Evolutionary conservation across 2,113 vertebrate species (phyloP), one percentile per base, ranked within the genome.

Genomic region (Halichoeres trimaculatus): DNA sequence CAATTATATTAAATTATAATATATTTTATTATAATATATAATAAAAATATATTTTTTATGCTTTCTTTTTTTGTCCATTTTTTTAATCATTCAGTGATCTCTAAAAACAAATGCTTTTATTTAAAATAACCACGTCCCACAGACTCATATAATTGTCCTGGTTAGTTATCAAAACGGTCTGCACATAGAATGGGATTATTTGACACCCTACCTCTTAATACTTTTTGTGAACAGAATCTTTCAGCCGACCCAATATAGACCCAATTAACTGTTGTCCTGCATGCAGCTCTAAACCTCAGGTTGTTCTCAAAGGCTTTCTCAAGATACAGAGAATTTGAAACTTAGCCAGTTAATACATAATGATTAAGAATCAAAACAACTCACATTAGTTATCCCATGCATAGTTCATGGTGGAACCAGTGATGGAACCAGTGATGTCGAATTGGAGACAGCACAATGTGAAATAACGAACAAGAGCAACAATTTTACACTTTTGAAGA

Each of bases 261-360:
- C 47, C 26, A 80, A 60, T 83, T 70, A 80, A 76, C n/a, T 5
- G 12, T 35, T 68, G 23, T 34, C 58, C 16, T 74, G 48, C 41
- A 53, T 19, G 20, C 20, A 36, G 34, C 54, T 50, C 57, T 51
- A 60, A 48, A 77, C 59, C 48, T 76, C 54, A 10, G 35, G 30
- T 24, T 70, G n/a, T 63, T 67, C 59, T 80, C 40, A 56, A 1
- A 69, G 53, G 24, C 26, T 75, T 70, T 78, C 40, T 60, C 11
- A 61, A 64, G 70, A 57, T 45, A 52, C 12, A 62, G 70, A 62
- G 24, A 36, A 59, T n/a, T 26, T 65, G 35, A 69, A 78, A 75
- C 34, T 35, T 81, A 8, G 41, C 53, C 41, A 65, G 54, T 82
- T 79, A 77, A 53, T 41, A 51, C 22, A 67, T 68, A 56, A 50